Percentiles rank a stretch among this genome's conserved stretches.
Conservation (phyloP, 2,113 vertebrate species). For the Myiagra hebetior region DNA sequence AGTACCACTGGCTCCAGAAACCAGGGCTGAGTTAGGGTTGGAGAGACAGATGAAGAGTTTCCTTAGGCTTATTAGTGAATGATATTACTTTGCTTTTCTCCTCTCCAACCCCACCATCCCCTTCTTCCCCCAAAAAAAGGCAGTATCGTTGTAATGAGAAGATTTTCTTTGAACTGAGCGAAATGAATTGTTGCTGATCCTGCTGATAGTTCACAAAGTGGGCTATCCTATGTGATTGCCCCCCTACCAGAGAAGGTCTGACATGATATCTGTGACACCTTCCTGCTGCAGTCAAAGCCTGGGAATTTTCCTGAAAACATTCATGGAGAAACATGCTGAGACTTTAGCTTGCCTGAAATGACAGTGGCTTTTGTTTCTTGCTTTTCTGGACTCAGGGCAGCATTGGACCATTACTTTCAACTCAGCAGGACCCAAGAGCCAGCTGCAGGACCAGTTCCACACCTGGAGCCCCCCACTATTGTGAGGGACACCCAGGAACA, state of each 20-base stretch:
- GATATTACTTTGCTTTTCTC: neutral
- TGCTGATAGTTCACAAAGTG: neutral
- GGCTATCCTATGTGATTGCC: neutral
- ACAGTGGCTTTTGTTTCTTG: neutral
- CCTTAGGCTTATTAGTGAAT: neutral
- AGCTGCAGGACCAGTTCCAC: neutral
- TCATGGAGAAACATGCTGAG: neutral
- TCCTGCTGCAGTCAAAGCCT: neutral
- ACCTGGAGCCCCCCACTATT: constrained; percentile 21
- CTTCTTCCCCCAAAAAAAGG: neutral
- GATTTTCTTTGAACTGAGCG: neutral
- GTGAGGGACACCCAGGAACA: constrained; percentile 45
- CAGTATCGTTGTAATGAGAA: neutral
- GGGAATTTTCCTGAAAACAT: neutral
- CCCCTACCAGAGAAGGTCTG: neutral
- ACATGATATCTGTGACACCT: neutral
- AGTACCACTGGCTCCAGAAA: neutral
- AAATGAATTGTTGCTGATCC: neutral
- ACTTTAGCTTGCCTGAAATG: neutral
- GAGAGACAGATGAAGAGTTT: neutral
- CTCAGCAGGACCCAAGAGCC: constrained; percentile 70
- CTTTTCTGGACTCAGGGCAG: constrained; percentile 39
- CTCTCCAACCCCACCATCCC: neutral
- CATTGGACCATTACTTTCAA: constrained; percentile 78
- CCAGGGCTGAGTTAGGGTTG: neutral